These are phyloP conservation scores for Chironomus striatipennis DNA, from an alignment of 1,140 invertebrate species.

Conservation along the genomic window DNA sequence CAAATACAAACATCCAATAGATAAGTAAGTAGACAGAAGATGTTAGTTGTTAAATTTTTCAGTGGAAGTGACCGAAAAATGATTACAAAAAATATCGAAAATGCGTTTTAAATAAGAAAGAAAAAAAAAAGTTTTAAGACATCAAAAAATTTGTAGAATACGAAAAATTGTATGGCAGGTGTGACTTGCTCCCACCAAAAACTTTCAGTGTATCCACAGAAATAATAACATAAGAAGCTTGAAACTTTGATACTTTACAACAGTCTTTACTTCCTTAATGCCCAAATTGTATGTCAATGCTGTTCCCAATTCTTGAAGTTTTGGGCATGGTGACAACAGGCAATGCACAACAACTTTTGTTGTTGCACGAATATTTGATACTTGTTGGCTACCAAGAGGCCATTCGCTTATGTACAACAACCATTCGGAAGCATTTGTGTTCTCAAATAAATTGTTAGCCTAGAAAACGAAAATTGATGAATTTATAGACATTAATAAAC, in stretches of 20 bases:
- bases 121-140: neutral
- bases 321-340: slow-evolving; percentile 60
- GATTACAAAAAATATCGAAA: neutral
- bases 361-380: slow-evolving; percentile 83
- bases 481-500: neutral
- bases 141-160: too few relatives aligned
- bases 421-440: slow-evolving; percentile 84
- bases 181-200: neutral
- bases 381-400: slow-evolving; percentile 59
- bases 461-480: slow-evolving; percentile 35
- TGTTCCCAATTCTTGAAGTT: slow-evolving; percentile 68
- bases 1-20: neutral
- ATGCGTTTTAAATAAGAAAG: too few relatives aligned
- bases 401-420: slow-evolving; percentile 87
- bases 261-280: slow-evolving; percentile 93
- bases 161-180: neutral
- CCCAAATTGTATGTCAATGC: slow-evolving; percentile 86
- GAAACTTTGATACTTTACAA: slow-evolving; percentile 65
- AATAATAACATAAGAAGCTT: slow-evolving; percentile 8
- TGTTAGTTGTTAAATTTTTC: neutral
- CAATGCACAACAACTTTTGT: slow-evolving; percentile 85
- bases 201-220: neutral
- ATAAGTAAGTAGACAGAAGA: neutral
- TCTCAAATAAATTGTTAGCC: slow-evolving; percentile 87
- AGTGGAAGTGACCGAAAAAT: neutral